phyloP scores from a whole-genome alignment of 1,140 invertebrate genomes.

The Nylanderia fulva region DNA sequence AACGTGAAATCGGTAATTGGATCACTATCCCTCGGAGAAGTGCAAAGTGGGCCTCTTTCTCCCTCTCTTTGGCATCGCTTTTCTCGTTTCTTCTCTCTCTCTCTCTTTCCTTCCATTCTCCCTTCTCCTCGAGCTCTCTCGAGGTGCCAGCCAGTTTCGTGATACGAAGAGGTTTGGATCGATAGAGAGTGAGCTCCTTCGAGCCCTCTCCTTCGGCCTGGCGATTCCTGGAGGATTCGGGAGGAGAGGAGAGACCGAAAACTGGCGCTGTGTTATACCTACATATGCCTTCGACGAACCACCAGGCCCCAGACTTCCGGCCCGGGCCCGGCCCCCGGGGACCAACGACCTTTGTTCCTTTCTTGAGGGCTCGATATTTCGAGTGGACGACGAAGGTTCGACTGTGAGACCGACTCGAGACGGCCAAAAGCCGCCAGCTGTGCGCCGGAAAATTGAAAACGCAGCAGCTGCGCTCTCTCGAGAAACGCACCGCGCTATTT shows the following conservation, averaged over 20 bases:
- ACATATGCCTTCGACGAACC: not conserved
- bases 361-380: slow-evolving; percentile 61
- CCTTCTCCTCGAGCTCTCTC: slow-evolving; percentile 55
- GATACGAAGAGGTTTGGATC: slow-evolving; percentile 73
- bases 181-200: slow-evolving; percentile 73
- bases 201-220: slow-evolving; percentile 58
- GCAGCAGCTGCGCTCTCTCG: slow-evolving; percentile 69
- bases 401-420: slow-evolving; percentile 38
- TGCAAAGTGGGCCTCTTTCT: slow-evolving; percentile 34
- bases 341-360: slow-evolving; percentile 67
- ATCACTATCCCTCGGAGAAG: slow-evolving; percentile 49
- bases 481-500: slow-evolving; percentile 42
- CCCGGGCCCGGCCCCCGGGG: slow-evolving; percentile 32
- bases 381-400: slow-evolving; percentile 70
- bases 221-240: slow-evolving; percentile 71
- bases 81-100: not conserved
- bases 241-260: slow-evolving; percentile 60
- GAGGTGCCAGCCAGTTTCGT: slow-evolving; percentile 76
- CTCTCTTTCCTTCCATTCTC: not conserved
- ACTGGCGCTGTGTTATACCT: slow-evolving; percentile 33
- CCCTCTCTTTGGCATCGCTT: not conserved
- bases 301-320: slow-evolving; percentile 46
- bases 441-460: slow-evolving; percentile 71
- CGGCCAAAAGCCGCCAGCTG: slow-evolving; percentile 66
- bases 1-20: slow-evolving; percentile 55